A percentile compares a stretch with the other conserved stretches of the same genome.
Evolutionary conservation across 2,888 invertebrate genomes (phyloP).

Genomic region (Agrotis ipsilon): DNA sequence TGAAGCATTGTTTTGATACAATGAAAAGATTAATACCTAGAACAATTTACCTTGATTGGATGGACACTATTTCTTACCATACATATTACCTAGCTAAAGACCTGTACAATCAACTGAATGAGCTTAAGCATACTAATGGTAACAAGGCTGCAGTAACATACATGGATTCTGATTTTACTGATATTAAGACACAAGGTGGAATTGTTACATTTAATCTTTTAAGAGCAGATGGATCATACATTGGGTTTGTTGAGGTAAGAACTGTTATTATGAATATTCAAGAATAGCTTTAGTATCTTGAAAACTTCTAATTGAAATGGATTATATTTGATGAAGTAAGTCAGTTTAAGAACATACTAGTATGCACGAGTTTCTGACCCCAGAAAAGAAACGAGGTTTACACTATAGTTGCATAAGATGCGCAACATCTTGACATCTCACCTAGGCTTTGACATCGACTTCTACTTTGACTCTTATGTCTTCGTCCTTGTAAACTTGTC

Average conservation of each 20-base stretch:
- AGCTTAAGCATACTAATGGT: slow-evolving; percentile 94
- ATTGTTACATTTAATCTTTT: slow-evolving; percentile 97
- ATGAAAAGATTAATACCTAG: slow-evolving; percentile 92
- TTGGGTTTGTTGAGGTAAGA: slow-evolving; percentile 96
- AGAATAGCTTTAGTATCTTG: no score
- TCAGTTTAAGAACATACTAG: no score
- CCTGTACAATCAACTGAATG: slow-evolving; percentile 92
- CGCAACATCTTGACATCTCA: no score
- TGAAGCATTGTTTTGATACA: slow-evolving; percentile 96
- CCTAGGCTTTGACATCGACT: no score
- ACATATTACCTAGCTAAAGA: slow-evolving; percentile 95
- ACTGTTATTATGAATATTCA: neutral
- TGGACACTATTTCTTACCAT: slow-evolving; percentile 93
- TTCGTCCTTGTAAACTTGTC: no score
- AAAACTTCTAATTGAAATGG: neutral
- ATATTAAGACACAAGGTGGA: slow-evolving; percentile 94
- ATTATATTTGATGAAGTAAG: neutral
- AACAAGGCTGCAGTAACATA: slow-evolving; percentile 93
- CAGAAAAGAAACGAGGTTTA: no score
- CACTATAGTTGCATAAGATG: no score
- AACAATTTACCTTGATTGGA: slow-evolving; percentile 83
- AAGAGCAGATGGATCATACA: slow-evolving; percentile 94
- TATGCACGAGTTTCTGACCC: no score
- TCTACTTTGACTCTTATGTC: no score
- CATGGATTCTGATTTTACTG: slow-evolving; percentile 93